Evolutionary conservation across 2,888 invertebrate species (phyloP).

Genomic region (Helobdella robusta): DNA sequence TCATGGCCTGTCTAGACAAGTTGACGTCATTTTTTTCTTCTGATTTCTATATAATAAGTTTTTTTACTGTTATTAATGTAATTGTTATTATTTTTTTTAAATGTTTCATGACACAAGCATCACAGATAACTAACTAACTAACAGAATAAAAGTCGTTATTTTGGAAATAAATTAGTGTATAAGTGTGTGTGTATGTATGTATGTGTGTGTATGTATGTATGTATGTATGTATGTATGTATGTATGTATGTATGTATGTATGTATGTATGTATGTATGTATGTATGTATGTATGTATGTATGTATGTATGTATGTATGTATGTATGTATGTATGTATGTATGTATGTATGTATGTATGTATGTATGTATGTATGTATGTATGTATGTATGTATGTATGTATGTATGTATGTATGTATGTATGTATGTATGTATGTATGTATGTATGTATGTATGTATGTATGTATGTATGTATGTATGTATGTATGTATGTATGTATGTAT

Average conservation of each 20-base stretch:
- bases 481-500: no score
- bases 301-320: conserved; percentile 1
- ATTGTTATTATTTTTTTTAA: no score
- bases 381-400: conserved; percentile 2
- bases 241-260: conserved; percentile 2
- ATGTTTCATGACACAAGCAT: no score
- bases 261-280: background rate
- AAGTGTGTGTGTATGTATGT: background rate
- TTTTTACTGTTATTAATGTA: no score
- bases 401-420: conserved; percentile 2
- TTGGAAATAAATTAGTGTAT: background rate
- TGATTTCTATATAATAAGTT: no score
- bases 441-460: background rate
- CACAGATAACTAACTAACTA: no score
- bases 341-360: conserved; percentile 1
- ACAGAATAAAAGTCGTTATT: no score
- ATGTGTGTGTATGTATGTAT: conserved; percentile 2
- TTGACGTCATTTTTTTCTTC: no score
- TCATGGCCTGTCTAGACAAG: no score
- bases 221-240: conserved; percentile 2
- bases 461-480: no score
- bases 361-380: background rate
- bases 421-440: background rate
- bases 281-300: conserved; percentile 1
- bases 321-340: conserved; percentile 1